Conservation (phyloP, 2,888 invertebrate species). For the Ectemnius cavifrons region DNA sequence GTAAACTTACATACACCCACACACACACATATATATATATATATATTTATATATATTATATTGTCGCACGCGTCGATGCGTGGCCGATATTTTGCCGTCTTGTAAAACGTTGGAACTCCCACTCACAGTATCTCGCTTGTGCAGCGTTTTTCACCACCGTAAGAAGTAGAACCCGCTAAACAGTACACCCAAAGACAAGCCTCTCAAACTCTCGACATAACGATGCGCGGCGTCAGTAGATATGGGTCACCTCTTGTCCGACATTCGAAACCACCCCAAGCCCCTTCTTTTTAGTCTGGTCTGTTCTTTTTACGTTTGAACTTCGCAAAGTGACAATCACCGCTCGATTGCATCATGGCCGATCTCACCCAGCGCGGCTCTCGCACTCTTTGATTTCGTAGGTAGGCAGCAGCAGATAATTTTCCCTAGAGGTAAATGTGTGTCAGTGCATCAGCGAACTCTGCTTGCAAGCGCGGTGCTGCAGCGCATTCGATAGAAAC, state of each 20-base stretch:
- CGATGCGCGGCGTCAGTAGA: slow-evolving; percentile 56
- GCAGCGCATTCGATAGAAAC: too few relatives aligned
- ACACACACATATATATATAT: slow-evolving; percentile 51
- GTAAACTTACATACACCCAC: too few relatives aligned
- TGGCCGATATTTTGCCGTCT: slow-evolving; percentile 67
- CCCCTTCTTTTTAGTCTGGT: slow-evolving; percentile 1
- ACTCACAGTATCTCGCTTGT: slow-evolving; percentile 78
- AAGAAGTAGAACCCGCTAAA: slow-evolving; percentile 76
- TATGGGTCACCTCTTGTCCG: not conserved
- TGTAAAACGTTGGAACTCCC: slow-evolving; percentile 74
- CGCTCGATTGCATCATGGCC: too few relatives aligned
- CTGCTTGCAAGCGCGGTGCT: too few relatives aligned
- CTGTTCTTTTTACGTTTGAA: not conserved
- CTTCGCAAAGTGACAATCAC: too few relatives aligned
- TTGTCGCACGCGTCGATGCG: slow-evolving; percentile 65
- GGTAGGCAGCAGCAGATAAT: too few relatives aligned
- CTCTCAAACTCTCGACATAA: slow-evolving; percentile 50
- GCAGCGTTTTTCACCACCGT: slow-evolving; percentile 77
- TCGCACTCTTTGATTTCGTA: too few relatives aligned
- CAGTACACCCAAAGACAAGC: slow-evolving; percentile 51
- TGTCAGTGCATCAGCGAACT: too few relatives aligned
- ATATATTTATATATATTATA: slow-evolving; percentile 61
- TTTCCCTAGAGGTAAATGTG: too few relatives aligned
- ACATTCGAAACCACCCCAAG: too few relatives aligned
- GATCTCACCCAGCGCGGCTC: slow-evolving; percentile 5